Conservation (phyloP, 2,797 vertebrate genomes). For the Gorsachius magnificus region DNA sequence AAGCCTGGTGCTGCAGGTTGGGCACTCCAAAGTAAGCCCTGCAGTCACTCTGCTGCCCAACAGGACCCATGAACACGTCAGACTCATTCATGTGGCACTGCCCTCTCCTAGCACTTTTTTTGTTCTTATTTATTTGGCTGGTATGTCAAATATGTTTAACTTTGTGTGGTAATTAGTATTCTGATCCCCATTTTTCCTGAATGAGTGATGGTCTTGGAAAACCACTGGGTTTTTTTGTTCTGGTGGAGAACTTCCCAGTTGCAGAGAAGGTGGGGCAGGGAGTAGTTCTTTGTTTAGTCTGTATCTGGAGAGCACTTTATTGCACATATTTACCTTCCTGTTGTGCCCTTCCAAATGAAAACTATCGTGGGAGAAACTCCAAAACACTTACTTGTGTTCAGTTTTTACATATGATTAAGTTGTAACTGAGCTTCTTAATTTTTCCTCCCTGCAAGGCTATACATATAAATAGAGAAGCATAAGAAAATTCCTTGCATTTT, state of each 20-base stretch:
- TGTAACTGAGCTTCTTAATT: not conserved
- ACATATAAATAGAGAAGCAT: not conserved
- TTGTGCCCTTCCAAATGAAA: not conserved
- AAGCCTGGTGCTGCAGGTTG: not conserved
- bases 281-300: not conserved
- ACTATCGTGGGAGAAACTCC: not conserved
- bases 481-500: not conserved
- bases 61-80: not conserved
- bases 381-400: not conserved
- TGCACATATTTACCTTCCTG: not conserved
- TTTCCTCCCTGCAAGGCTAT: not conserved
- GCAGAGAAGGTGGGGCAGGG: not conserved
- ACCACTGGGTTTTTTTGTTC: not conserved
- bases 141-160: not conserved
- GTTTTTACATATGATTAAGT: not conserved
- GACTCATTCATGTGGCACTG: not conserved
- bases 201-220: not conserved
- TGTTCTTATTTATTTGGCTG: not conserved
- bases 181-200: not conserved
- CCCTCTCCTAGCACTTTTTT: not conserved
- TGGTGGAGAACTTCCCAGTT: conserved; percentile 13
- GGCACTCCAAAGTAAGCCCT: not conserved
- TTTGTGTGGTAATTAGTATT: not conserved
- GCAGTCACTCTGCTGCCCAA: not conserved
- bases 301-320: not conserved